Conservation (phyloP, 1,140 invertebrate species). For the Coboldia fuscipes region DNA sequence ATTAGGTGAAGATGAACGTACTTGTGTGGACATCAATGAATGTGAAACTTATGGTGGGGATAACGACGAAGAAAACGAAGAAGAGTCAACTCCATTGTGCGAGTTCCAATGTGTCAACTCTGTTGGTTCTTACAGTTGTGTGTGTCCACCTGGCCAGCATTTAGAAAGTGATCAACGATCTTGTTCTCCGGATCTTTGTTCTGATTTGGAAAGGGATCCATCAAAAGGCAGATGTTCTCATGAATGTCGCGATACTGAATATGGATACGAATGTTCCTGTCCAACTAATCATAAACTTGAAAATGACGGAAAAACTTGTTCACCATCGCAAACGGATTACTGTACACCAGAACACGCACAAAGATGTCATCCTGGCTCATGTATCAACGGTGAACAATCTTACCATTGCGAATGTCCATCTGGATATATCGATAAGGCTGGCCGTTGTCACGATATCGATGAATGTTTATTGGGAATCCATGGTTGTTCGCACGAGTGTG, state of each 20-base stretch:
- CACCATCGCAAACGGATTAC: constrained; percentile 18
- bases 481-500: constrained; percentile 52
- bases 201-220: constrained; percentile 12
- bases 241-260: constrained; percentile 29
- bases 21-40: constrained; percentile 39
- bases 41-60: constrained; percentile 26
- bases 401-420: constrained; percentile 25
- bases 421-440: constrained; percentile 19
- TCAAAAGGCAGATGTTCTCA: constrained; percentile 24
- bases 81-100: constrained; percentile 24
- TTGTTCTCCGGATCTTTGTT: constrained; percentile 15
- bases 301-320: constrained; percentile 22
- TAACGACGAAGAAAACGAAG: constrained; percentile 11
- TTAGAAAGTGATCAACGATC: constrained; percentile 15
- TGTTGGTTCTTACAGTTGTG: constrained; percentile 36
- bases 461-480: constrained; percentile 56
- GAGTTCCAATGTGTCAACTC: constrained; percentile 38
- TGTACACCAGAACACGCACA: constrained; percentile 16
- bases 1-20: constrained; percentile 19
- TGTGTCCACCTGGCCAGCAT: constrained; percentile 21
- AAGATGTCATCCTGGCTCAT: constrained; percentile 20
- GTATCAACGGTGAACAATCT: constrained; percentile 30
- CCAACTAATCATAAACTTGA: constrained; percentile 28
- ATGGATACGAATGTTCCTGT: constrained; percentile 23
- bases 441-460: constrained; percentile 34